Conservation (phyloP, 30 jellyfish, hydroid and myxozoan genomes). For the Aurelia sp. region DNA sequence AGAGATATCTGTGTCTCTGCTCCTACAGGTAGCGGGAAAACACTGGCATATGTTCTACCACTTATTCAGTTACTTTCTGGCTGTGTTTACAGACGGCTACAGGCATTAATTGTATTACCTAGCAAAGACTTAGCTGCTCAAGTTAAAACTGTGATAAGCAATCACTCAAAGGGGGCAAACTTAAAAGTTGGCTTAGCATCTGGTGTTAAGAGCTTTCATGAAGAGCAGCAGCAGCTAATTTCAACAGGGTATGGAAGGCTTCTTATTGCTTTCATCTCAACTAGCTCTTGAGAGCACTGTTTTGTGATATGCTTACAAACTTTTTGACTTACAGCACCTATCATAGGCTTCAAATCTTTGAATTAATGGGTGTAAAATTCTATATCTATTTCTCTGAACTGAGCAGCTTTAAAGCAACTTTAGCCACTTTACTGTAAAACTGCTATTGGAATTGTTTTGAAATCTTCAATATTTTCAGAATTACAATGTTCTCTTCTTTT, state of each 20-base stretch:
- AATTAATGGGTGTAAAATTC: no score
- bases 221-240: constrained; percentile 66
- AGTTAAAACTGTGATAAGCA: constrained; percentile 61
- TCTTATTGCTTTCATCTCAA: not conserved
- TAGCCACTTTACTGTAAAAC: no score
- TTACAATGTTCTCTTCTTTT: no score
- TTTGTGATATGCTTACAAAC: no score
- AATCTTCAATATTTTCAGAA: no score
- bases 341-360: no score
- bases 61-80: constrained; percentile 62
- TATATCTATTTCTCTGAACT: no score
- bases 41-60: constrained; percentile 84
- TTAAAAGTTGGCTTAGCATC: constrained; percentile 77
- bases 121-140: constrained; percentile 92
- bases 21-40: constrained; percentile 98
- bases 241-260: constrained; percentile 46
- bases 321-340: no score
- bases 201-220: constrained; percentile 77
- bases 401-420: no score
- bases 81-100: constrained; percentile 51
- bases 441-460: no score
- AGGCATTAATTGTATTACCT: constrained; percentile 81
- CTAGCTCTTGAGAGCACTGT: no score
- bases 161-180: constrained; percentile 55
- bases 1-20: constrained; percentile 90